phyloP scores from a whole-genome alignment of 2,888 invertebrate genomes.

The Leptinotarsa rubiginosa region DNA sequence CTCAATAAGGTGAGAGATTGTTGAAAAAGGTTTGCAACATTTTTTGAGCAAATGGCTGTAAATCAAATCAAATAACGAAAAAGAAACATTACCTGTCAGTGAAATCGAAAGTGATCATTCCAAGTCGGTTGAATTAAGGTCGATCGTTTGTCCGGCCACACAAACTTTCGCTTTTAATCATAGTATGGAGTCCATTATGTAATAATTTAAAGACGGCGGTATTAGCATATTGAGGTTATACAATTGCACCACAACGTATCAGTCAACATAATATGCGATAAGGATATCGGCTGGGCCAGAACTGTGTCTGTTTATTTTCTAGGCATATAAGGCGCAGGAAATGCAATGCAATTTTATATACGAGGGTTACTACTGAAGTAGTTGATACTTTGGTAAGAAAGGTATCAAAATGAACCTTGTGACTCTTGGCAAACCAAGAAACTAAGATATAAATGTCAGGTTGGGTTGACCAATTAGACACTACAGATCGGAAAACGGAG shows the following conservation, averaged over 20 bases:
- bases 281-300: constrained; percentile 18
- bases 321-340: not conserved
- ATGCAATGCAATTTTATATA: not conserved
- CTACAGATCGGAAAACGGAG: no score
- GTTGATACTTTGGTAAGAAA: no score
- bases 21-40: not conserved
- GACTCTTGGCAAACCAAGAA: no score
- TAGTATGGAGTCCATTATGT: constrained; percentile 25
- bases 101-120: constrained; percentile 35
- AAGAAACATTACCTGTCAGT: constrained; percentile 21
- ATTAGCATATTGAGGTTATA: constrained; percentile 24
- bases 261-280: constrained; percentile 23
- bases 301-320: constrained; percentile 1
- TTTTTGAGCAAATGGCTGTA: no score
- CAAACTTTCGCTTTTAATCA: constrained; percentile 35
- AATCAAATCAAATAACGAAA: not conserved
- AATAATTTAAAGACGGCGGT: constrained; percentile 19
- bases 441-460: no score
- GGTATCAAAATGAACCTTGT: no score
- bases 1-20: no score
- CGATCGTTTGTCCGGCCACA: constrained; percentile 24
- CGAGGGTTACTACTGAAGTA: not conserved
- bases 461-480: no score
- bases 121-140: constrained; percentile 28
- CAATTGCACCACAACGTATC: constrained; percentile 15